Evolutionary conservation across 2,888 invertebrate genomes (phyloP).

Genomic region (Agrochola circellaris): DNA sequence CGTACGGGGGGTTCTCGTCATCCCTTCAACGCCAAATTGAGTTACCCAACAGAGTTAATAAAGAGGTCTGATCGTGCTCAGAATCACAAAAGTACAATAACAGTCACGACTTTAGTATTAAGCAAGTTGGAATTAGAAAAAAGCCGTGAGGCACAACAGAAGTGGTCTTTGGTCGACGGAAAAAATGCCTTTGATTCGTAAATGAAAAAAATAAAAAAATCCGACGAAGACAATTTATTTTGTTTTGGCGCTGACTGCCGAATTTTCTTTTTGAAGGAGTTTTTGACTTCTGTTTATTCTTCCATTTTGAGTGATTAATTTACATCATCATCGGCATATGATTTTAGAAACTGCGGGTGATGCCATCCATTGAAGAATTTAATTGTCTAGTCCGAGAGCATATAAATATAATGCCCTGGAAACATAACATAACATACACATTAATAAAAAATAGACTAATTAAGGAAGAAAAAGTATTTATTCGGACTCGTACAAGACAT

Average conservation of each 20-base stretch:
- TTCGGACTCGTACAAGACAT: too few species aligned
- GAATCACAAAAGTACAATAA: slow-evolving; percentile 78
- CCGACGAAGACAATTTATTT: neutral
- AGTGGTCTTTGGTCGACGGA: neutral
- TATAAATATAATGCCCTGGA: neutral
- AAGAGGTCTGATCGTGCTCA: slow-evolving; percentile 82
- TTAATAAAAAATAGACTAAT: neutral
- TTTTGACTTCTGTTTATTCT: neutral
- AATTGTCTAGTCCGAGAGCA: too few species aligned
- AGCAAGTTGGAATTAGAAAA: slow-evolving; percentile 77
- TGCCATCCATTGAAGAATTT: neutral
- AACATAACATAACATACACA: neutral
- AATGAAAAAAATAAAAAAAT: neutral
- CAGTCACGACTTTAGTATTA: slow-evolving; percentile 72
- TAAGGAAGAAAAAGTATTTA: too few species aligned
- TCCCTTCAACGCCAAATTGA: slow-evolving; percentile 86
- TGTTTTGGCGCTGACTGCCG: neutral
- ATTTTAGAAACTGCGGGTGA: neutral
- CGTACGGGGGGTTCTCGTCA: slow-evolving; percentile 82
- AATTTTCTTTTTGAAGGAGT: neutral
- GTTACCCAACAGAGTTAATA: slow-evolving; percentile 87
- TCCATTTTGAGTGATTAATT: neutral
- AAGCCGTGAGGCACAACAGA: slow-evolving; percentile 19
- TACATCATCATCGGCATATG: neutral
- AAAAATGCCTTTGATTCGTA: slow-evolving; percentile 7